phyloP scores from a whole-genome alignment of 2,113 vertebrate species.

The Charadrius vociferus region DNA sequence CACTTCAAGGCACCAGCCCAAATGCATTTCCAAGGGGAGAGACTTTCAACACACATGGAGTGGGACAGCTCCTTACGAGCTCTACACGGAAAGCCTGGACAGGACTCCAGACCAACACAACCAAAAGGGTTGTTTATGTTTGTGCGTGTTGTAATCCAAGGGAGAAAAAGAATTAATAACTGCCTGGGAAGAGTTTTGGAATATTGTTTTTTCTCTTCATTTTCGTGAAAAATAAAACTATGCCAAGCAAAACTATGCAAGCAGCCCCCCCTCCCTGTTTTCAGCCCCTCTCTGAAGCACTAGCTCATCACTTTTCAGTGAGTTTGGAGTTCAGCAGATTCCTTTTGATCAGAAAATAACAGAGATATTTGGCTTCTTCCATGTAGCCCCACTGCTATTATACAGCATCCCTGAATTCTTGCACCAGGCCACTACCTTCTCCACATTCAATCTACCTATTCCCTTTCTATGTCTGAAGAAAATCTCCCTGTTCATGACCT shows the following conservation, averaged over 20 bases:
- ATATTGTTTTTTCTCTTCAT: not conserved
- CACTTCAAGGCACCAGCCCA: not conserved
- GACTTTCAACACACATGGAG: not conserved
- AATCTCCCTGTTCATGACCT: not conserved
- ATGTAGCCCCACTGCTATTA: not conserved
- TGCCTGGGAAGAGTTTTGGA: not conserved
- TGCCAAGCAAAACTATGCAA: conserved; percentile 25
- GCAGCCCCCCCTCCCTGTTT: not conserved
- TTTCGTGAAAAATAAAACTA: not conserved
- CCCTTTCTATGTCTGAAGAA: not conserved
- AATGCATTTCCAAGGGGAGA: not conserved
- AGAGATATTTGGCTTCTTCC: not conserved
- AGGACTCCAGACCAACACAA: not conserved
- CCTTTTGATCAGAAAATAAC: not conserved
- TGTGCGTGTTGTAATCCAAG: not conserved
- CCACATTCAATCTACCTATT: not conserved
- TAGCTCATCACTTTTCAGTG: not conserved
- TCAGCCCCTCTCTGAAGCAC: not conserved
- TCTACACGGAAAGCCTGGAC: not conserved
- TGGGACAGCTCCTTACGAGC: not conserved
- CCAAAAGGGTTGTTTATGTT: not conserved
- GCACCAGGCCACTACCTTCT: not conserved
- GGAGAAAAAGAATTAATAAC: conserved; percentile 8
- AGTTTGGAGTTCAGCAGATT: not conserved
- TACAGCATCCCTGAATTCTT: not conserved